Evolutionary conservation across 2,797 vertebrate genomes (phyloP).

Genomic region (Gastrophryne carolinensis): DNA sequence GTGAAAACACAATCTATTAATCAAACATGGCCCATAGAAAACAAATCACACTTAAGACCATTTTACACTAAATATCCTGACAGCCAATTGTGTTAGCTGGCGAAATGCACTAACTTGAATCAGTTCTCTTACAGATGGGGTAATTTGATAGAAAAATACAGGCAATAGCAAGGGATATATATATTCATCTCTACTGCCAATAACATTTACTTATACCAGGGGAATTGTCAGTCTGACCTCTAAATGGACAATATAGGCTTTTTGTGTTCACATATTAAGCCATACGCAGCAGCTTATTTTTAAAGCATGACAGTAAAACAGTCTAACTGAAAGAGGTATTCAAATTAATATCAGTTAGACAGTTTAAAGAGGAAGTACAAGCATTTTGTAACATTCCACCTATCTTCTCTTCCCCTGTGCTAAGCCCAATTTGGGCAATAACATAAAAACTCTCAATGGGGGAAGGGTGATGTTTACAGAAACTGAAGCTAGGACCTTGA

Average conservation of each 20-base stretch:
- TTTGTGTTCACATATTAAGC: too few relatives aligned
- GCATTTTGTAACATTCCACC: too few relatives aligned
- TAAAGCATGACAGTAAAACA: too few relatives aligned
- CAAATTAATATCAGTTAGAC: too few relatives aligned
- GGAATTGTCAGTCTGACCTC: neutral
- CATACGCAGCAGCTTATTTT: too few relatives aligned
- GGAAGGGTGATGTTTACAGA: too few relatives aligned
- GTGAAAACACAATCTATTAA: conserved; percentile 63
- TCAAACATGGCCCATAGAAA: conserved; percentile 60
- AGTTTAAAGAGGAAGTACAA: too few relatives aligned
- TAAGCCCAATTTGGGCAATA: too few relatives aligned
- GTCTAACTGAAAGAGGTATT: too few relatives aligned
- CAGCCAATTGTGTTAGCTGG: conserved; percentile 59
- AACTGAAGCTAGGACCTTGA: too few relatives aligned
- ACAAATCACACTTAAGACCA: conserved; percentile 57
- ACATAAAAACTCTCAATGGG: too few relatives aligned
- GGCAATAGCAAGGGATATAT: conserved; percentile 24
- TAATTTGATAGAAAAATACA: conserved; percentile 49
- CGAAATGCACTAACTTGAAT: conserved; percentile 58
- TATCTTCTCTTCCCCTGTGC: too few relatives aligned
- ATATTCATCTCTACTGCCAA: neutral
- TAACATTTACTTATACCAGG: neutral
- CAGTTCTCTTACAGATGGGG: conserved; percentile 55
- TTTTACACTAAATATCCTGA: conserved; percentile 50
- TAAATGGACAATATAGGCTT: neutral